Evolutionary conservation across 1,140 invertebrate genomes (phyloP).

Genomic region (Asobara japonica): DNA sequence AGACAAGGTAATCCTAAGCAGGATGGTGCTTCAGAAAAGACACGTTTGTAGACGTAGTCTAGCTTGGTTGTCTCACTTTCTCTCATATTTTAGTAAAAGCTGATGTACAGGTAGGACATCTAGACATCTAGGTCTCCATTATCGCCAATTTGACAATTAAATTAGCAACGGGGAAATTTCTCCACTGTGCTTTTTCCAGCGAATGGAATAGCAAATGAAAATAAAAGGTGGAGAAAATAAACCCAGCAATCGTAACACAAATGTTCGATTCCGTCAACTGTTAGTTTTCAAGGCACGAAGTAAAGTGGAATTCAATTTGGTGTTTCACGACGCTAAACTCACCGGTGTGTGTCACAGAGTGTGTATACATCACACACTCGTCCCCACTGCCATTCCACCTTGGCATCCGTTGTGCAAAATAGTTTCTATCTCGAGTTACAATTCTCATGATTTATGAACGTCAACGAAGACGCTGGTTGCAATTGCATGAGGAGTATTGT

Average conservation of each 20-base stretch:
- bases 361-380: background rate
- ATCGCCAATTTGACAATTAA: no score
- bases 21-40: no score
- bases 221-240: background rate
- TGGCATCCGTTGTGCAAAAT: background rate
- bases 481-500: background rate
- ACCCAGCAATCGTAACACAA: constrained; percentile 20
- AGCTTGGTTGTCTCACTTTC: no score
- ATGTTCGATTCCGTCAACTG: constrained; percentile 29
- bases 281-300: constrained; percentile 24
- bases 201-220: no score
- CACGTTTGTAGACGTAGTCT: no score
- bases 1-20: no score
- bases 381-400: background rate
- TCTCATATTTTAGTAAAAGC: no score
- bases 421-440: background rate
- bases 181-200: no score
- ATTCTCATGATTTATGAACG: background rate
- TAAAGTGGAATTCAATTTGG: constrained; percentile 27
- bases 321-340: constrained; percentile 14
- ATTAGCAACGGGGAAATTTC: no score
- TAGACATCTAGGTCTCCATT: no score
- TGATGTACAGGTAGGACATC: no score
- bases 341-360: background rate
- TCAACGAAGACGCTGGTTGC: background rate